phyloP scores from a whole-genome alignment of 2,888 invertebrate genomes.

The Chalcosyrphus nemorum region DNA sequence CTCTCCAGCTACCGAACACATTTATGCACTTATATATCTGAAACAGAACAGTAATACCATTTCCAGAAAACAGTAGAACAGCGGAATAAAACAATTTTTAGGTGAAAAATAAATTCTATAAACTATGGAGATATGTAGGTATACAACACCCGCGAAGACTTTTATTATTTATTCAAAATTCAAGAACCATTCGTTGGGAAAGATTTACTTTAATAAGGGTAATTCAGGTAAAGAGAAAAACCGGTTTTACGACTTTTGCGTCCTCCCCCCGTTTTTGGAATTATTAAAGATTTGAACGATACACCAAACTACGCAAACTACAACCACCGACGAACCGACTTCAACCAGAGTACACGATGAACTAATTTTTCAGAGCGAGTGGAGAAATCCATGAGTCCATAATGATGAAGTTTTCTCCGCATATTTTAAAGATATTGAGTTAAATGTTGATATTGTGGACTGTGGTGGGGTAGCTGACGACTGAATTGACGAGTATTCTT shows the following conservation, averaged over 20 bases:
- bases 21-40: neutral
- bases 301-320: neutral
- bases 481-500: no score
- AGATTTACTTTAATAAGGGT: no score
- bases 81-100: neutral
- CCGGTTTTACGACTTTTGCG: neutral
- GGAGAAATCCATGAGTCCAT: neutral
- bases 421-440: neutral
- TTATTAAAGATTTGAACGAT: neutral
- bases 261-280: neutral
- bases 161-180: no score
- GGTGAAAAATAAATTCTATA: neutral
- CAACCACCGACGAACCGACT: neutral
- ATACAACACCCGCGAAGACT: no score
- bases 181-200: no score
- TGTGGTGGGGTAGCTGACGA: no score
- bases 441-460: neutral
- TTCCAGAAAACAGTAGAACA: neutral
- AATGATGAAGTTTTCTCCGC: neutral
- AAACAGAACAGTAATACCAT: neutral
- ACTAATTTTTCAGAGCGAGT: neutral
- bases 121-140: no score
- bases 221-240: neutral
- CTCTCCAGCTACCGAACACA: neutral
- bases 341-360: constrained; percentile 9